Conservation (phyloP, 1,140 invertebrate species). For the Platyura marginata region DNA sequence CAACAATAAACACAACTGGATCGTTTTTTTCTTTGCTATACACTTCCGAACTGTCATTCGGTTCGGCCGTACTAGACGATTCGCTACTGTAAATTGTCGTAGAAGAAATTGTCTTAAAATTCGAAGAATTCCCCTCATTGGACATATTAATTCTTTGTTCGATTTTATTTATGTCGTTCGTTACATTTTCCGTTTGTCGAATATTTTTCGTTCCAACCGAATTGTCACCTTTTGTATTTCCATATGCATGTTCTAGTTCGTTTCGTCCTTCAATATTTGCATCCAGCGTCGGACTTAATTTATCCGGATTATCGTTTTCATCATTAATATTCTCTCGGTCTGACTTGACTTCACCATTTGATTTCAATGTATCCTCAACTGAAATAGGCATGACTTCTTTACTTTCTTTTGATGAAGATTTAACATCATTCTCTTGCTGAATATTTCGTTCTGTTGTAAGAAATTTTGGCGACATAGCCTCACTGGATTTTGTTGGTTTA, state of each 20-base stretch:
- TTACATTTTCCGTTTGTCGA: not conserved
- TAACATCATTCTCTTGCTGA: no score
- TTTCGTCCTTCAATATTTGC: no score
- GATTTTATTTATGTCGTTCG: not conserved
- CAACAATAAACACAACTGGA: not conserved
- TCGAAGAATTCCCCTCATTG: not conserved
- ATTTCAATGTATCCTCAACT: no score
- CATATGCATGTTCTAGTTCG: not conserved
- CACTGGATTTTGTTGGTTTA: constrained; percentile 12
- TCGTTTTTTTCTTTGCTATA: not conserved
- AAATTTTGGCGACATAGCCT: not conserved
- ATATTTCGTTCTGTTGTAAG: no score
- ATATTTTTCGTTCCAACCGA: not conserved
- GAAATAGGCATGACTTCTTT: no score
- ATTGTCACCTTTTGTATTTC: not conserved
- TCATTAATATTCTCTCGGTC: no score
- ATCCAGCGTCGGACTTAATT: no score
- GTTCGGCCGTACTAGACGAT: not conserved
- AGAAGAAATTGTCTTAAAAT: not conserved
- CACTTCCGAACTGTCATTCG: not conserved
- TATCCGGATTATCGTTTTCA: no score
- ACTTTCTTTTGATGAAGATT: no score
- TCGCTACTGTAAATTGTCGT: not conserved
- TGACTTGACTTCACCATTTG: no score
- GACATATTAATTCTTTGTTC: not conserved